Evolutionary conservation across 2,888 invertebrate genomes (phyloP).

Genomic region (Eugnorisma glareosa): DNA sequence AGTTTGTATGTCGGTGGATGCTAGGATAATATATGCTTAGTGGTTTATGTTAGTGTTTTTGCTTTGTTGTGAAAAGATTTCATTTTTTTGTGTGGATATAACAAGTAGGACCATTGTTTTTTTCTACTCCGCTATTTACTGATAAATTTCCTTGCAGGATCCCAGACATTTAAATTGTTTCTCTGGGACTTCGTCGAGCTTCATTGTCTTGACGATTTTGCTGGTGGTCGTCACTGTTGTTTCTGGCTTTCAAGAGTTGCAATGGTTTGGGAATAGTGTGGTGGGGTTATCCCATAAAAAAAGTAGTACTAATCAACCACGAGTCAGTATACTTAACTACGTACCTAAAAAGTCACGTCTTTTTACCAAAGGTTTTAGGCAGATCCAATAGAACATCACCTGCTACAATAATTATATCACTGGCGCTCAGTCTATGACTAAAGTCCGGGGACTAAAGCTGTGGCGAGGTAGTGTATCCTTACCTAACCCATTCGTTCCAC

Average conservation of each 20-base stretch:
- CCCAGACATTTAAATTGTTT: no score
- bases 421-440: no score
- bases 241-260: no score
- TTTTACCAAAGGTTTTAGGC: neutral
- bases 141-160: no score
- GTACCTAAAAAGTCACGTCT: neutral
- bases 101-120: neutral
- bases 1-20: conserved; percentile 4
- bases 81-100: neutral
- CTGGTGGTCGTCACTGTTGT: no score
- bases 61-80: neutral
- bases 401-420: neutral
- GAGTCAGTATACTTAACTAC: neutral
- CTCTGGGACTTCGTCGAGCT: no score
- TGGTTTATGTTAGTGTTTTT: conserved; percentile 1
- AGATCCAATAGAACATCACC: neutral
- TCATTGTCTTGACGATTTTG: no score
- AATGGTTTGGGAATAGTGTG: no score
- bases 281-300: neutral
- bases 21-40: conserved; percentile 6
- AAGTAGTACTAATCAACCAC: neutral
- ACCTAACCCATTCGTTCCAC: no score
- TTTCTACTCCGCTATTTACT: no score
- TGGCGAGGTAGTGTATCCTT: no score
- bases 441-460: no score